Percentiles rank a stretch among this genome's conserved stretches.
These are phyloP conservation scores for Ellobius talpinus DNA, from an alignment of 2,113 vertebrate genomes.

Conservation along the genomic window DNA sequence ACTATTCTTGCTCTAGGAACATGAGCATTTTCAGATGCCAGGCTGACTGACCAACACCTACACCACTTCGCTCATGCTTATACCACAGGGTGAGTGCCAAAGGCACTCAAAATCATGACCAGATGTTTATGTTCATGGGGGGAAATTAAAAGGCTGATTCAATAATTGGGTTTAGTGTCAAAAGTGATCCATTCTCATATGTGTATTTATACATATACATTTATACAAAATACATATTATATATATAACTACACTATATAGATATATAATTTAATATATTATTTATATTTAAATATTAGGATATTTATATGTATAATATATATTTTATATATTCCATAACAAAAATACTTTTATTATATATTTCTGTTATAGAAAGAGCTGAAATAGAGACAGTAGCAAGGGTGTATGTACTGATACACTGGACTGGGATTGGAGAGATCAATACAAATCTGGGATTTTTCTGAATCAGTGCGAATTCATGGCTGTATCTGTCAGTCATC, in stretches of 20 bases:
- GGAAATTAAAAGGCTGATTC: neutral
- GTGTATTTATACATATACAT: neutral
- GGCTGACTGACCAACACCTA: neutral
- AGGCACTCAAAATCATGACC: neutral
- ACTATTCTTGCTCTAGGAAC: conserved; percentile 8
- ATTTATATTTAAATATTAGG: neutral
- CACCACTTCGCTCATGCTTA: neutral
- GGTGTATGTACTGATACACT: neutral
- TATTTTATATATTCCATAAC: neutral
- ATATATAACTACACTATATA: neutral
- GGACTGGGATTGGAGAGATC: neutral
- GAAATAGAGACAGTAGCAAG: neutral
- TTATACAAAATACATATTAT: neutral
- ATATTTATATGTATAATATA: neutral
- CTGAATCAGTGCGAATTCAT: neutral
- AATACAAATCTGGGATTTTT: neutral
- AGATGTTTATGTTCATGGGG: neutral
- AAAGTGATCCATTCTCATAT: conserved; percentile 4
- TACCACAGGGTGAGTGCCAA: neutral
- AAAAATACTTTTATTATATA: neutral
- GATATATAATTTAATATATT: neutral
- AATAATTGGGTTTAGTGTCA: conserved; percentile 21
- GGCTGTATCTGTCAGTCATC: neutral
- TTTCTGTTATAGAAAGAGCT: conserved; percentile 18
- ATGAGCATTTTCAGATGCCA: neutral